Evolutionary conservation across 2,797 vertebrate genomes (phyloP).

Genomic region (Enteromius mattozi): DNA sequence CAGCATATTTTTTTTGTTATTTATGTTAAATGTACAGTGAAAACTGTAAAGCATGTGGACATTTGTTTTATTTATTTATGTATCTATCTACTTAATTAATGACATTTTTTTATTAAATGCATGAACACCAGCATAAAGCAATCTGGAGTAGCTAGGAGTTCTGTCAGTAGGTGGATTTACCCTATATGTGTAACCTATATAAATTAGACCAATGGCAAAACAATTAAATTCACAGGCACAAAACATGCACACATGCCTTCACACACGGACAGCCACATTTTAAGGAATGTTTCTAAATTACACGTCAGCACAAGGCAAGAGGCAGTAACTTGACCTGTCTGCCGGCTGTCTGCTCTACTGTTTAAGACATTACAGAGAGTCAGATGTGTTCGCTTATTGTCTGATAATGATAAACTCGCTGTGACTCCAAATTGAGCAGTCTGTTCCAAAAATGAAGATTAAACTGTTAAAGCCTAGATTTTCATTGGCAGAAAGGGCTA

Average conservation of each 20-base stretch:
- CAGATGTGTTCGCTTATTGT: constrained; percentile 9
- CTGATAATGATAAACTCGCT: background rate
- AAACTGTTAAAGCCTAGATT: background rate
- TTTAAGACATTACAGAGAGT: constrained; percentile 12
- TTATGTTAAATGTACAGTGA: background rate
- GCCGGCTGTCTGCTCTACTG: constrained; percentile 21
- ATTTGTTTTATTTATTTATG: background rate
- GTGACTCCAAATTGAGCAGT: background rate
- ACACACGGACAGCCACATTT: background rate
- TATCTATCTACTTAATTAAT: background rate
- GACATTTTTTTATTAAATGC: background rate
- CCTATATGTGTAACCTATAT: background rate
- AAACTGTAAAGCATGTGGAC: background rate
- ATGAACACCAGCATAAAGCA: background rate
- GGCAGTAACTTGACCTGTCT: constrained; percentile 21
- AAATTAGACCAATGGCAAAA: background rate
- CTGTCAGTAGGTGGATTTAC: background rate
- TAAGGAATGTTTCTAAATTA: constrained; percentile 12
- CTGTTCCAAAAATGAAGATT: background rate
- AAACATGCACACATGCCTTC: background rate
- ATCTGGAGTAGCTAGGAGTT: background rate
- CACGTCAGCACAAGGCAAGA: constrained; percentile 19
- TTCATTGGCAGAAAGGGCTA: background rate
- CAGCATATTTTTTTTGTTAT: background rate
- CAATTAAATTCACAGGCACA: background rate